Evolutionary conservation across 2,113 vertebrate species (phyloP), one percentile per base, ranked within the genome.

Genomic region (Recurvirostra avosetta): DNA sequence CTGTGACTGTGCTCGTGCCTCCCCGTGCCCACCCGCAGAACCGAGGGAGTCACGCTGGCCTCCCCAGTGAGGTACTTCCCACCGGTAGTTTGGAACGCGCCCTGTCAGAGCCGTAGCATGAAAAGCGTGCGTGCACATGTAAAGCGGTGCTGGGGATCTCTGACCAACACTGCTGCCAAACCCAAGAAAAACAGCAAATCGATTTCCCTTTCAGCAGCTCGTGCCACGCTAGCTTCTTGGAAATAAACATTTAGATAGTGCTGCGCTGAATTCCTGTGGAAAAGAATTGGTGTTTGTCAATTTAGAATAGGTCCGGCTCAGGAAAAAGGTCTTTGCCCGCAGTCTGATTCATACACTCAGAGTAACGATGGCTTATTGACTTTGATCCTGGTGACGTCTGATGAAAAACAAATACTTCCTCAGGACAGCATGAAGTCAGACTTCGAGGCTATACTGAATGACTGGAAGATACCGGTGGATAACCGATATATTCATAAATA

Each of bases 61-160:
- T 73, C 22, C 15, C 40, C 34, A 47, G 34, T 16, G 20, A 40
- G 38, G 29, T 7, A 25, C 17, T 65, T 77, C 26, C 47, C 21
- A 52, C 6, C 56, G n/a, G 15, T 1, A 59, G 14, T 22, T 30
- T 32, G 49, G 63, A 50, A 29, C 3, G 19, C 22, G 21, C 12
- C 12, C 2, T 16, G 16, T 15, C n/a, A 45, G 40, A 53, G 32
- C 14, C 16, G 22, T 11, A 34, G 0, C 12, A 75, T 0, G 3
- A 55, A 63, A 76, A 68, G 21, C 0, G 3, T 5, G 15, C 20
- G 8, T 4, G 6, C 23, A 40, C 47, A 36, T 6, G 23, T n/a
- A 40, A 58, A 90, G 27, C 4, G 40, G 14, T 7, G 41, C 50
- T 21, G 34, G 12, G 22, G 21, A 77, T 32, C 67, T 70, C 9